Conservation (phyloP, 2,113 vertebrate species). For the Dasypus novemcinctus region DNA sequence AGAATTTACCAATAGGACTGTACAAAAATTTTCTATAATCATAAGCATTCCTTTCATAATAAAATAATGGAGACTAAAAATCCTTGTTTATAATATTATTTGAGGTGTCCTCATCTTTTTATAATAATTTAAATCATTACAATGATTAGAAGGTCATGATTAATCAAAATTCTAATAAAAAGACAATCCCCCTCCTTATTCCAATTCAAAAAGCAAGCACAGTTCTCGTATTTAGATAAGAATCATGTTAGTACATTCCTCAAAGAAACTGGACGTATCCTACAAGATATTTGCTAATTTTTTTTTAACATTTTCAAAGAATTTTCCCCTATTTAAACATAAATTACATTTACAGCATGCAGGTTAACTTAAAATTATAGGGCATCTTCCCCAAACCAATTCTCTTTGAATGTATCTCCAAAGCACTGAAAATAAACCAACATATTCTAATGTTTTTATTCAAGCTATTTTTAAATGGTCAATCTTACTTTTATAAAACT, state of each 20-base stretch:
- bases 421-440: too few relatives aligned
- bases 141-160: not conserved
- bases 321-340: too few relatives aligned
- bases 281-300: not conserved
- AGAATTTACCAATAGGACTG: not conserved
- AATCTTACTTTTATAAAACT: slow-evolving; percentile 34
- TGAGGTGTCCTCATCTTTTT: slow-evolving; percentile 21
- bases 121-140: slow-evolving; percentile 38
- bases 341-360: too few relatives aligned
- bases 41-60: slow-evolving; percentile 6
- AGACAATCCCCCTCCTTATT: not conserved
- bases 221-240: slow-evolving; percentile 30
- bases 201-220: not conserved
- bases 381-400: too few relatives aligned
- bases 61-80: not conserved
- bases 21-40: not conserved
- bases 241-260: not conserved
- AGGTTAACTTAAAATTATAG: too few relatives aligned
- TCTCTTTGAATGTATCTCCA: too few relatives aligned
- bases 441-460: not conserved
- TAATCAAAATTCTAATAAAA: slow-evolving; percentile 46
- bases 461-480: slow-evolving; percentile 9
- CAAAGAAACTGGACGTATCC: not conserved
- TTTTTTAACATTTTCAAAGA: too few relatives aligned
- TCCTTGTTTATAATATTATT: slow-evolving; percentile 6